Conservation (phyloP, 2,113 vertebrate genomes). For the Dendrocopos noguchii region DNA sequence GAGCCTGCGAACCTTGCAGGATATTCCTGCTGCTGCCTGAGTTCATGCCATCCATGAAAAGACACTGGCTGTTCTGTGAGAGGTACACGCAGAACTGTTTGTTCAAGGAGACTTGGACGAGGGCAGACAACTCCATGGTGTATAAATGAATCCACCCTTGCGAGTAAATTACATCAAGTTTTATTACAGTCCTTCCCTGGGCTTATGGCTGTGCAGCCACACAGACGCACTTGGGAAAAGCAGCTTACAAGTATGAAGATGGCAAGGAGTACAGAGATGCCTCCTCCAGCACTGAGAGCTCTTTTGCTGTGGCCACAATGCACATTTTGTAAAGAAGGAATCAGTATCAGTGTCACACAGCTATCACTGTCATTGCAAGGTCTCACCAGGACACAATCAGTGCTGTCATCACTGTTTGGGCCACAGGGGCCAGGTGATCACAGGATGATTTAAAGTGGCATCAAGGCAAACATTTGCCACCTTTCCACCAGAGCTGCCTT, state of each 20-base stretch:
- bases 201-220: not conserved
- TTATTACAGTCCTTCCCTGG: not conserved
- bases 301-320: not conserved
- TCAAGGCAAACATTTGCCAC: not conserved
- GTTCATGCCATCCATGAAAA: not conserved
- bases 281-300: not conserved
- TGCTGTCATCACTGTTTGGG: not conserved
- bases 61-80: not conserved
- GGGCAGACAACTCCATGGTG: not conserved
- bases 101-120: constrained; percentile 24
- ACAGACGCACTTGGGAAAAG: not conserved
- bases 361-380: not conserved
- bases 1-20: not conserved
- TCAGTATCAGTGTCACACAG: not conserved
- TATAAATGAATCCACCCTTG: not conserved
- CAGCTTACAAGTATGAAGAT: not conserved
- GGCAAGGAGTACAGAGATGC: not conserved
- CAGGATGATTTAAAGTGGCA: not conserved
- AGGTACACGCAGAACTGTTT: constrained; percentile 1
- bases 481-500: not conserved
- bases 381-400: not conserved
- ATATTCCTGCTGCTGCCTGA: not conserved
- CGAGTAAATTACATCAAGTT: not conserved
- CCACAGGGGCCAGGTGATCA: not conserved
- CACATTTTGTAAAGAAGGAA: not conserved